Evolutionary conservation across 2,888 invertebrate genomes (phyloP), one percentile per base, ranked within the genome.

Genomic region (Lordiphosa andalusiaca): DNA sequence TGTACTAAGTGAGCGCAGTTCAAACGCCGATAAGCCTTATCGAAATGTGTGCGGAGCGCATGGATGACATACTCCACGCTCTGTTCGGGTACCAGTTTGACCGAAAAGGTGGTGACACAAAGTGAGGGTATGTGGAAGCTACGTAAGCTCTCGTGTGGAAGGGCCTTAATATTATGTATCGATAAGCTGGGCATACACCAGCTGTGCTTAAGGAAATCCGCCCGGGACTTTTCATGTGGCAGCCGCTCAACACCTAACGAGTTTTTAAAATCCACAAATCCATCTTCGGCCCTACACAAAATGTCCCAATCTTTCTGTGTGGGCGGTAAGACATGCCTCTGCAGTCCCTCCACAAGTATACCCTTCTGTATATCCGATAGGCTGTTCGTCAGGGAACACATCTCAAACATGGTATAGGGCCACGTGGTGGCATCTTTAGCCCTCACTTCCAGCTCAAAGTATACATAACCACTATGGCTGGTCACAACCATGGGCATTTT

Each of bases 241-340:
- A 77, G 5, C 0, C 9, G 6, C 1, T 23, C 13, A 1, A 63
- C 30, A 1, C 36, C 38, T 7, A 41, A 35, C 0, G 0, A 1
- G 0, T 47, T 25, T 39, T 76, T 74, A 6, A n/a, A 55, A 4
- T 63, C 56, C 56, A 53, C 46, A 0, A 55, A 33, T 4, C 73
- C 71, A 0, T 53, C 9, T 9, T 73, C 77, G 2, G 56, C 47
- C 3, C 10, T 6, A 21, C 25, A 23, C 1, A 74, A 25, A 6
- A 71, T 53, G 21, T 65, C 30, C 73, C 71, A 74, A n/a, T 74
- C 73, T 21, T 51, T 36, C 2, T 62, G 73, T 0, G 71, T 73
- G 0, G 68, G 7, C 0, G 71, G 71, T 40, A 51, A 9, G 25
- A 71, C 53, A 40, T 76, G 73, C 0, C 67, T 62, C 0, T 44